Evolutionary conservation across 2,797 vertebrate genomes (phyloP).

Genomic region (Melanogrammus aeglefinus): DNA sequence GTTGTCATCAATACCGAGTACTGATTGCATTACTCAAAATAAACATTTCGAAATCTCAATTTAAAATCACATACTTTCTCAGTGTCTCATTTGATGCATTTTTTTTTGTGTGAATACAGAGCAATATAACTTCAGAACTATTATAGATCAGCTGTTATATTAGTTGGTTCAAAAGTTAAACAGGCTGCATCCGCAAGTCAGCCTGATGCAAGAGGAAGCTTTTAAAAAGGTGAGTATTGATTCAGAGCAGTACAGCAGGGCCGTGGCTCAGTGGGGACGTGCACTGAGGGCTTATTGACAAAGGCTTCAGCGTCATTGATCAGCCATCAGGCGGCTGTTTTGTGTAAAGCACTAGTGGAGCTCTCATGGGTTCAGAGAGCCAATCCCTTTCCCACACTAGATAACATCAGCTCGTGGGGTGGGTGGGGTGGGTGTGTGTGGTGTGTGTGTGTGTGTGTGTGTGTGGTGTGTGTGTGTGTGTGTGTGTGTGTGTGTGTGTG

Average conservation of each 20-base stretch:
- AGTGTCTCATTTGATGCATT: background rate
- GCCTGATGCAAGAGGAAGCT: background rate
- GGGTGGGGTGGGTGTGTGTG: background rate
- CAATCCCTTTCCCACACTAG: constrained; percentile 54
- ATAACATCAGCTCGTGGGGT: constrained; percentile 24
- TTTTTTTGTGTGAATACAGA: background rate
- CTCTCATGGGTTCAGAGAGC: constrained; percentile 42
- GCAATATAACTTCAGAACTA: background rate
- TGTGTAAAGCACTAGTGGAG: constrained; percentile 8
- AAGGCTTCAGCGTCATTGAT: constrained; percentile 17
- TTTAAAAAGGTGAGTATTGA: background rate
- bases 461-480: background rate
- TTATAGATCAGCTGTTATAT: background rate
- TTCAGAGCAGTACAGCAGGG: background rate
- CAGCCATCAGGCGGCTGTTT: constrained; percentile 12
- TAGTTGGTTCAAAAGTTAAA: background rate
- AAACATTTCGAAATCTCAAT: background rate
- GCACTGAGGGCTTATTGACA: constrained; percentile 17
- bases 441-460: constrained; percentile 2
- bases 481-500: background rate
- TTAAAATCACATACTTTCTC: background rate
- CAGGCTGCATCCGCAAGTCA: background rate
- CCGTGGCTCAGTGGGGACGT: background rate
- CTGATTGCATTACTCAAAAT: constrained; percentile 9
- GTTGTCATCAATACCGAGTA: background rate